Conservation (phyloP, 2,797 vertebrate genomes). For the Taenioides sp. region DNA sequence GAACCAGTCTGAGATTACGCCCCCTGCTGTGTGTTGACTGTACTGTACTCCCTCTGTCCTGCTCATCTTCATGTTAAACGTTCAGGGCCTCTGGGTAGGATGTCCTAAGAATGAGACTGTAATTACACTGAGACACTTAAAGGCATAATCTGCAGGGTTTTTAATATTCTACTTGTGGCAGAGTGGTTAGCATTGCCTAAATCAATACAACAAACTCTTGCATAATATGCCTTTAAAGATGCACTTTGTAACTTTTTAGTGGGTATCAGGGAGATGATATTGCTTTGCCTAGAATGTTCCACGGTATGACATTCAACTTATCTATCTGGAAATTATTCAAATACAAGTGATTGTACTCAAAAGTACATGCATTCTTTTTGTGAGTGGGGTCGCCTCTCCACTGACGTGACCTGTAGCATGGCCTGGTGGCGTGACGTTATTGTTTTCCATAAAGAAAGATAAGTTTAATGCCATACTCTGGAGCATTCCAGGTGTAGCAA, state of each 20-base stretch:
- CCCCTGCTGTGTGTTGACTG: slow-evolving; percentile 71
- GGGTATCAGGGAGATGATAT: no score
- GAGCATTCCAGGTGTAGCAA: no score
- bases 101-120: slow-evolving; percentile 29
- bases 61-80: slow-evolving; percentile 43
- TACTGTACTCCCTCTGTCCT: slow-evolving; percentile 67
- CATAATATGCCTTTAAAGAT: slow-evolving; percentile 23
- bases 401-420: no score
- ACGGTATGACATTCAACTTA: no score
- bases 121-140: neutral
- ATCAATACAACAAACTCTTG: neutral
- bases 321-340: no score
- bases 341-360: no score
- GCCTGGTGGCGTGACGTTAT: no score
- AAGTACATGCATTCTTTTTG: no score
- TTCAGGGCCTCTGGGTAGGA: slow-evolving; percentile 69
- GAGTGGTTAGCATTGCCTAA: neutral
- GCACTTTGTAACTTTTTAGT: neutral
- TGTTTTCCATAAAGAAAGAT: no score
- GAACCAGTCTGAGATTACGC: slow-evolving; percentile 72
- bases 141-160: neutral
- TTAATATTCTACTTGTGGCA: neutral
- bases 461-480: no score
- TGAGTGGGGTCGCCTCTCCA: no score
- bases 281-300: no score